These are phyloP conservation scores for Coleophora flavipennella DNA, from an alignment of 2,888 invertebrate species.

Conservation along the genomic window DNA sequence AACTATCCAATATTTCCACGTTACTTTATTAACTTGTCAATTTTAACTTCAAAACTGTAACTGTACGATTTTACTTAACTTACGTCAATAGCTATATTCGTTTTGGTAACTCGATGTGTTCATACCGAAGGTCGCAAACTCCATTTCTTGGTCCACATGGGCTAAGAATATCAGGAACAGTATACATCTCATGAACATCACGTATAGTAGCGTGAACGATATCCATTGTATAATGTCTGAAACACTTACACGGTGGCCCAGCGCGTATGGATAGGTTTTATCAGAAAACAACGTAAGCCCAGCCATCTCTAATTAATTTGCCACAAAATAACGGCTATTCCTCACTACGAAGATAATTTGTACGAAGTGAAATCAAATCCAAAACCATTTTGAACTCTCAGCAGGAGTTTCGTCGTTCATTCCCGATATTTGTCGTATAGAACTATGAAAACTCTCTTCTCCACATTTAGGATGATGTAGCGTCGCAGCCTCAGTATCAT, in stretches of 20 bases:
- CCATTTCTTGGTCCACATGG: slow-evolving; percentile 31
- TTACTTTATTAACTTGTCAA: too few relatives aligned
- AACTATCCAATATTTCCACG: too few relatives aligned
- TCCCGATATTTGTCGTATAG: not conserved
- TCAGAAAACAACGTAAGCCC: slow-evolving; percentile 19
- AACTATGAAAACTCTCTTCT: slow-evolving; percentile 1
- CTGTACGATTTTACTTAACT: too few relatives aligned
- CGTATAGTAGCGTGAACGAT: slow-evolving; percentile 26
- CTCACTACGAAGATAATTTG: too few relatives aligned
- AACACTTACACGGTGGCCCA: slow-evolving; percentile 27
- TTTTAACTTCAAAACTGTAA: too few relatives aligned
- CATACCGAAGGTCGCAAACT: slow-evolving; percentile 36
- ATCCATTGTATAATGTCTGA: slow-evolving; percentile 32
- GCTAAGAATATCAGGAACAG: slow-evolving; percentile 34
- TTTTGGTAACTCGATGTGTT: slow-evolving; percentile 19
- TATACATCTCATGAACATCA: slow-evolving; percentile 35
- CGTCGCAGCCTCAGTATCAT: too few relatives aligned
- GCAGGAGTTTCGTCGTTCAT: not conserved
- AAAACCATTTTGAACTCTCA: too few relatives aligned
- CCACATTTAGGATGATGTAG: not conserved
- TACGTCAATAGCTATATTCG: too few relatives aligned
- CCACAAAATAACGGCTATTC: not conserved
- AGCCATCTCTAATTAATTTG: slow-evolving; percentile 19
- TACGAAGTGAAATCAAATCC: too few relatives aligned
- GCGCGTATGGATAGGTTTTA: slow-evolving; percentile 29